Conservation (phyloP, 2,113 vertebrate genomes). For the Apus apus region DNA sequence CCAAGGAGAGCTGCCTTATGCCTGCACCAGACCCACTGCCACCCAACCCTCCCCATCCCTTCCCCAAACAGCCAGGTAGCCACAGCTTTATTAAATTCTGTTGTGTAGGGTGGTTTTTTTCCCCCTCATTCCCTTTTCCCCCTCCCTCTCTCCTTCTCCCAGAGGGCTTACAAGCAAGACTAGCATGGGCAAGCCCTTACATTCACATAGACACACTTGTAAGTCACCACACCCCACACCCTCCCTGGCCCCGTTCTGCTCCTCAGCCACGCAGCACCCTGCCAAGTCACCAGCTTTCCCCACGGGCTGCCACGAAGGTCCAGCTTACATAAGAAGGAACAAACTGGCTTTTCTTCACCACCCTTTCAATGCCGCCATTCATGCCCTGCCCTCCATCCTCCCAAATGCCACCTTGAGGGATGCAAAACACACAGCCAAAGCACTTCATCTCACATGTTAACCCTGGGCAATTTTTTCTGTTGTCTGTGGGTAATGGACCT, state of each 20-base stretch:
- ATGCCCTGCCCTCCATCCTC: conserved; percentile 31
- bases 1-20: not conserved
- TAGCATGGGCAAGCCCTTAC: not conserved
- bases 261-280: conserved; percentile 14
- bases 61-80: not conserved
- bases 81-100: not conserved
- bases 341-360: conserved; percentile 60
- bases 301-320: not conserved
- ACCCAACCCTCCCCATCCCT: not conserved
- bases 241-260: conserved; percentile 4
- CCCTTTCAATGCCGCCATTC: conserved; percentile 66
- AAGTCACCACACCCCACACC: not conserved
- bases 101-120: not conserved
- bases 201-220: not conserved
- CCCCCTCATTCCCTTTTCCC: too few relatives aligned
- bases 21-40: not conserved
- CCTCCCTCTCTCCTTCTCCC: not conserved
- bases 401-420: conserved; percentile 41
- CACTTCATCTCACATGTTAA: not conserved
- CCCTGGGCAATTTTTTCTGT: not conserved
- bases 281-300: conserved; percentile 53
- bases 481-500: fast-evolving
- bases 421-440: conserved; percentile 15
- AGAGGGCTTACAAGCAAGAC: not conserved
- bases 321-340: conserved; percentile 51